Evolutionary conservation across 2,797 vertebrate genomes (phyloP), one percentile per base, ranked within the genome.

Genomic region (Merluccius polli): DNA sequence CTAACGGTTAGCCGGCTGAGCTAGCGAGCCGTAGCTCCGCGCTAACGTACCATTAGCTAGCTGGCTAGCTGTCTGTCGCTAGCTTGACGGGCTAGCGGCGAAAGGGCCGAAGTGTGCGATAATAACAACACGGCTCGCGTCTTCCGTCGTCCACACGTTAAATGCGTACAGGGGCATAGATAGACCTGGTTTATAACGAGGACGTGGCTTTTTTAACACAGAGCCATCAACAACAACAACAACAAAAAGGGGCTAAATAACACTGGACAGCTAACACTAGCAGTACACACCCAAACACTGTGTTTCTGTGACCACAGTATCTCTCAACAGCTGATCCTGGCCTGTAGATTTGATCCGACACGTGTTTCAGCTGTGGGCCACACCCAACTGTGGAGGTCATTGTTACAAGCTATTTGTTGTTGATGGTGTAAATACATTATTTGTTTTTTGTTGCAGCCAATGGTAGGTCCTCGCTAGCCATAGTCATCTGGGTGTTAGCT

Each of bases 201-300:
- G 24, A 11, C 59, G n/a, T 29, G 27, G 59, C n/a, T 11, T 65
- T 11, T 65, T 65, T 27, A 65, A 65, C 9, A 16, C 59, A 65
- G 59, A 29, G 2, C n/a, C n/a, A n/a, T n/a, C n/a, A n/a, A n/a
- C n/a, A n/a, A n/a, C n/a, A n/a, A n/a, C n/a, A n/a, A n/a, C n/a
- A 65, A 27, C 13, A 65, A 65, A 27, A 65, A 35, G 8, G 33
- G 59, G 59, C 59, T 65, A 65, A n/a, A 65, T 65, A 10, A 65
- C 41, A 48, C 41, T 48, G 41, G 41, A 18, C 9, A 27, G 59
- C 59, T 27, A 65, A 65, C 59, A 65, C 59, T 65, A 65, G 59
- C 59, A 65, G 59, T 65, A 65, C 59, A 65, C 59, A 65, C 59
- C 59, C 59, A 65, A 65, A 65, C 59, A 65, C 59, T 59, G n/a